phyloP scores from a whole-genome alignment of 2,797 vertebrate species.

The Amazona ochrocephala region DNA sequence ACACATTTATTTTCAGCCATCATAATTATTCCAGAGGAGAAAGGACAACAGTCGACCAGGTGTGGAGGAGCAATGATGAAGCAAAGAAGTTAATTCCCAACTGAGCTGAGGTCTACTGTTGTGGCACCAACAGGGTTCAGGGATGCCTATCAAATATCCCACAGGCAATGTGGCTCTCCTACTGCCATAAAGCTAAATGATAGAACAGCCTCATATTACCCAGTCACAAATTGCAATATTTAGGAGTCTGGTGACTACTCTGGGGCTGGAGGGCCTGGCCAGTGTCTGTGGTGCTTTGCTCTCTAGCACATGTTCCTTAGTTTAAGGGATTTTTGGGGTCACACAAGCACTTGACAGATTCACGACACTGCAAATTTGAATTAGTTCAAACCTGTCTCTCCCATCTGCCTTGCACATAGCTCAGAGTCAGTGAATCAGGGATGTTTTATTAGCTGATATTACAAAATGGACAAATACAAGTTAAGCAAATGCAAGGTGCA shows the following conservation, averaged over 20 bases:
- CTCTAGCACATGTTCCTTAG: fast-evolving
- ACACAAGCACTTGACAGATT: neutral
- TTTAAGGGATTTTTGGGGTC: neutral
- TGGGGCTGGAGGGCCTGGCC: neutral
- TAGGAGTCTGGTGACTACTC: neutral
- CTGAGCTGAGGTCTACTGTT: neutral
- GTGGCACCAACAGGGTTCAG: neutral
- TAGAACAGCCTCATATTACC: neutral
- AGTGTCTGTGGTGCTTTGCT: neutral
- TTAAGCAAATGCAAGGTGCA: neutral
- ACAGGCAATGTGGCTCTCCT: neutral
- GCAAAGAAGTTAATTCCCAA: neutral
- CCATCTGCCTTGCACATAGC: neutral
- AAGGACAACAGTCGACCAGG: neutral
- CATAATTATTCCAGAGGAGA: neutral
- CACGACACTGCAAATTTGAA: fast-evolving
- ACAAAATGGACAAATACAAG: neutral
- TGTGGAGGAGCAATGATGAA: neutral
- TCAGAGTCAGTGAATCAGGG: neutral
- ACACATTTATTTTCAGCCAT: constrained; percentile 22
- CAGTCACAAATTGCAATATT: neutral
- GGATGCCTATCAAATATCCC: neutral
- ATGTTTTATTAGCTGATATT: neutral
- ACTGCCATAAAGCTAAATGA: neutral
- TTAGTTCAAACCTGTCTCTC: neutral